Evolutionary conservation across 2,888 invertebrate genomes (phyloP), one percentile per base, ranked within the genome.

Genomic region (Malthinus seriepunctatus): DNA sequence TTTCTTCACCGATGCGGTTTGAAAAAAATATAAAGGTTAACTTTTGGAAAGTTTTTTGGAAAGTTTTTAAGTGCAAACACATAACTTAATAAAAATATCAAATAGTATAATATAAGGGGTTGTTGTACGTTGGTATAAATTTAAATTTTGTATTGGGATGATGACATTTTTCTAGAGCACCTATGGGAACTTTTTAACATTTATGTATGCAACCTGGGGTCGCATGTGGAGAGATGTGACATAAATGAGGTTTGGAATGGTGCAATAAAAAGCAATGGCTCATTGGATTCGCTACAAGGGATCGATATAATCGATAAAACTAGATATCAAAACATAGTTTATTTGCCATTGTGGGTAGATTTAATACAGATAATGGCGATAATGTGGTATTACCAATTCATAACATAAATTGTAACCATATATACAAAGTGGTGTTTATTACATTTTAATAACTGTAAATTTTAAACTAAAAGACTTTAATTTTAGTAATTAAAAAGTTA

Each of bases 201-300:
- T 72, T 73, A 74, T 71, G 72, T 70, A 69, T 72, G 72, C 71
- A 72, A 71, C 71, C 74, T 70, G 71, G 73, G 72, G 73, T 73
- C 72, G 66, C 71, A 73, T 74, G 73, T 72, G 73, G 67, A 71
- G 70, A 69, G 72, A 75, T 73, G 73, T 71, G 74, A 74, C 73
- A 73, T 69, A 71, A 71, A 74, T 73, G 75, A 71, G 72, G 67
- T 72, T 69, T 70, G 69, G 71, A 77, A 78, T 76, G 72, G 75
- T 63, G 69, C 69, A 72, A 75, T 78, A 78, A 79, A 79, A 78
- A 72, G 71, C 72, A 79, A 75, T 74, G 75, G 74, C 71, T 72
- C 75, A 71, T 78, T 76, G 76, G 74, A 76, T 72, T 74, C 72
- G 73, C 69, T 71, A 69, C 66, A 63, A 65, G 65, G 71, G 71